Evolutionary conservation across 2,888 invertebrate genomes (phyloP).

Genomic region (Agriotes lineatus): DNA sequence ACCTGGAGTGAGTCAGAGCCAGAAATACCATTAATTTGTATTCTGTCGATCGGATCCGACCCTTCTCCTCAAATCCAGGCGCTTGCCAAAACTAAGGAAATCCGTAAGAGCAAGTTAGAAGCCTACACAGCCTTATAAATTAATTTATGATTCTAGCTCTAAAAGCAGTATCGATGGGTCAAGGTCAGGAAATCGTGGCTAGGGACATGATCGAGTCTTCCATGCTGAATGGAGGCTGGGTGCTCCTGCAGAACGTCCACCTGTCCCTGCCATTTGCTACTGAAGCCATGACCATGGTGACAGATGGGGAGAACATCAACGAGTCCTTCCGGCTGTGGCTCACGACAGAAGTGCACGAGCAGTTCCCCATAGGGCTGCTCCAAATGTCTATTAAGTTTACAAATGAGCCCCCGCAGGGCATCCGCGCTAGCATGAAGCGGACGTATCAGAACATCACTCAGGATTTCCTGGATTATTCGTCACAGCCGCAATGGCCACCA

Average conservation of each 20-base stretch:
- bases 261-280: conserved; percentile 94
- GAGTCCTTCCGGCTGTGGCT: conserved; percentile 92
- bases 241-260: conserved; percentile 95
- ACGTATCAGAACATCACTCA: conserved; percentile 92
- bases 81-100: conserved; percentile 87
- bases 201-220: conserved; percentile 64
- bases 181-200: conserved; percentile 85
- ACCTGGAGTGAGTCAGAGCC: conserved; percentile 93
- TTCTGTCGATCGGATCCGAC: conserved; percentile 95
- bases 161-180: conserved; percentile 96
- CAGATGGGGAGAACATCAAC: conserved; percentile 86
- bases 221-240: conserved; percentile 84
- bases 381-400: conserved; percentile 98
- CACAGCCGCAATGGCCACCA: conserved; percentile 93
- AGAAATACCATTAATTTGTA: conserved; percentile 89
- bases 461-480: conserved; percentile 92
- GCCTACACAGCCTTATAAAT: neutral
- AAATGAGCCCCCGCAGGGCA: conserved; percentile 97
- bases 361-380: conserved; percentile 89
- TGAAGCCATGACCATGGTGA: conserved; percentile 90
- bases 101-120: conserved; percentile 71
- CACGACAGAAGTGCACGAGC: conserved; percentile 93
- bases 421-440: conserved; percentile 92
- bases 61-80: conserved; percentile 94
- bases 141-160: conserved; percentile 69